Base-by-base conservation (phyloP, 2,113 vertebrate species). In the Callionymus lyra region DNA sequence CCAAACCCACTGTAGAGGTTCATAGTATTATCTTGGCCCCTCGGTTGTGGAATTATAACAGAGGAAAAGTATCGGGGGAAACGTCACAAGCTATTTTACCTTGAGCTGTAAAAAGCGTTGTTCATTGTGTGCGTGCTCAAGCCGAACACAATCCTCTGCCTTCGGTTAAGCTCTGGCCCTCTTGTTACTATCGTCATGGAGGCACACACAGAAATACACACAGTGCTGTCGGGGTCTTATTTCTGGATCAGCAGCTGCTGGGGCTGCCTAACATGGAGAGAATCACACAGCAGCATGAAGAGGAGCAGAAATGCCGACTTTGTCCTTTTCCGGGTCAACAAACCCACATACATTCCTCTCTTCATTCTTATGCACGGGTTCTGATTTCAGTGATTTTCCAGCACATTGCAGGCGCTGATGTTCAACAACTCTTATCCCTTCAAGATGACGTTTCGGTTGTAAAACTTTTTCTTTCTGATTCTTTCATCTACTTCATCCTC, bases 231-330 rank as follows among this genome's bases (percentile, higher is more conserved):
- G 2, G 31, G 41, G 47, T 39, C 38, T 60, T 74, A 43, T 78
- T 67, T 77, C 44, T 71, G 51, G 62, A 55, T 75, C 64, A 71
- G 57, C 57, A 68, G 70, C 59, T 64, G 53, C 48, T 56, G 44
- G 52, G 37, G 38, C 33, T 59, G 42, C 15, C 42, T 34, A 35
- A 31, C 70, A 50, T 16, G 17, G 18, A 36, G 45, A 10, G 36
- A 50, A 60, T 54, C 46, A 27, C 12, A 34, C 34, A 50, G 16
- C 15, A 41, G n/a, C n/a, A n/a, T n/a, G n/a, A n/a, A n/a, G 18
- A n/a, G 43, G 36, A 53, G 54, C 54, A 56, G 42, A 47, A 33
- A 17, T 13, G 19, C 48, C 44, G 32, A 35, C 43, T 41, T 31
- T 41, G 44, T 6, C 34, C 33, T 63, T 55, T 27, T 15, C 18